phyloP scores from a whole-genome alignment of 2,113 vertebrate species.

The Semnornis frantzii region DNA sequence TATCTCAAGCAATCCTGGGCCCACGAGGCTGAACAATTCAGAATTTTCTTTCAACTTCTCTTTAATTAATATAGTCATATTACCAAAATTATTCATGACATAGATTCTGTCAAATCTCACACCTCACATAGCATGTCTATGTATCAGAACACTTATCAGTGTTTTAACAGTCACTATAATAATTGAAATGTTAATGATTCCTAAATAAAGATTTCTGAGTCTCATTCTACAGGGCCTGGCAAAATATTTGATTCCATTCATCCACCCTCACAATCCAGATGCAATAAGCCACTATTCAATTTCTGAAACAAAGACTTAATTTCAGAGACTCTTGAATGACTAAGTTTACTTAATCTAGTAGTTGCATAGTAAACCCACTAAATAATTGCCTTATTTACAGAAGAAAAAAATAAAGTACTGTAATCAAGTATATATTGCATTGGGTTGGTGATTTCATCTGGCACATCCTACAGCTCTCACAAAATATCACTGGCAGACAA shows the following conservation, averaged over 20 bases:
- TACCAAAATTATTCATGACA: not conserved
- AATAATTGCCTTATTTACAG: not conserved
- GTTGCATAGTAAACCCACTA: not conserved
- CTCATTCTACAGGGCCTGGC: not conserved
- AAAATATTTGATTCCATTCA: not conserved
- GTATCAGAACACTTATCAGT: not conserved
- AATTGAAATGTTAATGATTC: not conserved
- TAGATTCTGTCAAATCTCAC: not conserved
- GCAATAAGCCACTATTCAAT: not conserved
- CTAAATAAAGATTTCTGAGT: not conserved
- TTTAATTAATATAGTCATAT: not conserved
- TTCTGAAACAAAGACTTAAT: not conserved
- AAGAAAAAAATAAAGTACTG: not conserved
- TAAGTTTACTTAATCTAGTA: not conserved
- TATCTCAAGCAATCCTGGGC: not conserved
- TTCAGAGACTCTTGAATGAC: not conserved
- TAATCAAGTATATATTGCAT: not conserved
- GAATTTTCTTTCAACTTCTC: not conserved
- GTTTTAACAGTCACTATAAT: not conserved
- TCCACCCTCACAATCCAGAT: not conserved
- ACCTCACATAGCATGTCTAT: not conserved
- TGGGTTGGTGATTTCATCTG: not conserved
- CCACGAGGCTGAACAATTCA: not conserved
- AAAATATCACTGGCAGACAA: not conserved
- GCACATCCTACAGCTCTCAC: not conserved